Base-by-base conservation (phyloP, 1,140 invertebrate genomes). In the Pentalonia nigronervosa region DNA sequence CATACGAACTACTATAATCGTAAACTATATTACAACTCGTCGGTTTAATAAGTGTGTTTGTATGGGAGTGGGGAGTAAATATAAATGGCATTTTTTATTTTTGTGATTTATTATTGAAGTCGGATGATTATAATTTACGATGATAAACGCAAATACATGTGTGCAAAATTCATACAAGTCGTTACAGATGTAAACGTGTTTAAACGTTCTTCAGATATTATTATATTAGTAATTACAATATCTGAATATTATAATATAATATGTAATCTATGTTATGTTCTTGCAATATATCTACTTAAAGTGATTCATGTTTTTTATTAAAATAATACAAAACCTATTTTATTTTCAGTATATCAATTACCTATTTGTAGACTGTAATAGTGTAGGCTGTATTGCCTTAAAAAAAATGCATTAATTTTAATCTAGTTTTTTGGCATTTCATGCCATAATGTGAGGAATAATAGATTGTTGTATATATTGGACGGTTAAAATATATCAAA, bases 1-100 rank as follows among this genome's bases (percentile, higher is more conserved):
- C 47, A 50, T 92, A 50, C 67, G 81, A 47, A 48, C 86, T 48
- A 88, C 47, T 48, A 88, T n/a, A 88, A 21, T 88, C 20, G 48
- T 88, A 88, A 88, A 56, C 88, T 14, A 90, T 45, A 67, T 67
- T 90, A 67, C 89, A 90, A n/a, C 41, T 90, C 9, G 25, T 90
- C 25, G 14, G n/a, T 90, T 45, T 30, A 17, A 86, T 83, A 83
- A 21, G 34, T 30, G 14, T 41, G 6, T 30, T 25, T n/a, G 50
- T 53, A 6, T 17, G 14, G 17, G 20, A 50, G 0, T 0, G 50
- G 30, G 36, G 21, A 36, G 36, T 41, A 4, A 89, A 89, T 89
- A 89, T 23, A 17, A 53, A 90, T 60, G 25, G 14, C 87, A 56
- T 89, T 45, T 67, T 90, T 90, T 53, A 17, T n/a, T 20, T 30